Conservation (phyloP, 2,888 invertebrate species). For the Patella caerulea region DNA sequence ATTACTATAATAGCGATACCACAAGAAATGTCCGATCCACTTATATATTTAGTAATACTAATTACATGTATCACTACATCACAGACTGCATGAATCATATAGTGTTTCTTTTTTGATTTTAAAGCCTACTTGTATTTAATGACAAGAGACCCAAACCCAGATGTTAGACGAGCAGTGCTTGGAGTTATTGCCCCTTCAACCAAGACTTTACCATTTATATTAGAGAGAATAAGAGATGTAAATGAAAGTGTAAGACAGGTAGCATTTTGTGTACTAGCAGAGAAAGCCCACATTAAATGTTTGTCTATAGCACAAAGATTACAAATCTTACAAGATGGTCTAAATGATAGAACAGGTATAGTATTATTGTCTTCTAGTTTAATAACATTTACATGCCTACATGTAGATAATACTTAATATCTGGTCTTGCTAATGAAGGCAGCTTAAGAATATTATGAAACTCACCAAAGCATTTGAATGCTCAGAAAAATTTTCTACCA, state of each 20-base stretch:
- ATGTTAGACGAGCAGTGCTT: constrained; percentile 81
- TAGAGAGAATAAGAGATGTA: constrained; percentile 83
- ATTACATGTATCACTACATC: neutral
- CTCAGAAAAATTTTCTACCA: too few relatives aligned
- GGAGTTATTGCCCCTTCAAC: constrained; percentile 82
- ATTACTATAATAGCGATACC: too few relatives aligned
- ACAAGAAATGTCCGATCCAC: too few relatives aligned
- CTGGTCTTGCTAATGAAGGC: too few relatives aligned
- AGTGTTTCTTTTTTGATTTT: constrained; percentile 26
- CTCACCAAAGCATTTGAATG: too few relatives aligned
- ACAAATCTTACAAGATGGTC: constrained; percentile 77
- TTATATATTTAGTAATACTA: too few relatives aligned
- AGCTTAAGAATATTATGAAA: too few relatives aligned
- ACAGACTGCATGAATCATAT: neutral
- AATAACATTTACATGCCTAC: too few relatives aligned
- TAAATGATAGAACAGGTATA: constrained; percentile 77
- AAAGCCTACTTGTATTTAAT: constrained; percentile 68
- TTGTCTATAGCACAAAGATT: constrained; percentile 80
- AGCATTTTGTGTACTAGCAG: constrained; percentile 75
- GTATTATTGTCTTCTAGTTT: too few relatives aligned
- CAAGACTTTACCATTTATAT: constrained; percentile 80
- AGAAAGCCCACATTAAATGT: constrained; percentile 75
- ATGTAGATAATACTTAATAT: too few relatives aligned
- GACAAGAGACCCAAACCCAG: constrained; percentile 80
- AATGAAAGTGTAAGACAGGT: constrained; percentile 82